Evolutionary conservation across 2,797 vertebrate species (phyloP).

Genomic region (Poecile montanus): DNA sequence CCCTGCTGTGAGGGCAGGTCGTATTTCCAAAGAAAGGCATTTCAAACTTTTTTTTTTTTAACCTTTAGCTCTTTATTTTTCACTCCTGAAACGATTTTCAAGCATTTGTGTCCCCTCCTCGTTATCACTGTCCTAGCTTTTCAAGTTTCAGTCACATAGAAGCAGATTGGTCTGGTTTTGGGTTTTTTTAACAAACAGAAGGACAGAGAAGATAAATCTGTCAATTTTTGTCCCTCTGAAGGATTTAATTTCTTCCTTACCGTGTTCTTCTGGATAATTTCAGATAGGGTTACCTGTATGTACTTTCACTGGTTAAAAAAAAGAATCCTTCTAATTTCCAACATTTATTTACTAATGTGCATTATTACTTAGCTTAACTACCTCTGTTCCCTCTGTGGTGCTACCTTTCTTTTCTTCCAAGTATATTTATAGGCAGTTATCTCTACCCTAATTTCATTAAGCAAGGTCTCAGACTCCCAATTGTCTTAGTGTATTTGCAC

Average conservation of each 20-base stretch:
- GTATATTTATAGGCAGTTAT: neutral
- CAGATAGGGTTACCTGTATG: neutral
- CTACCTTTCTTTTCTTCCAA: neutral
- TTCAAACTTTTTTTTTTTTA: neutral
- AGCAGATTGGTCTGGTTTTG: neutral
- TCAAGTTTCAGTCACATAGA: neutral
- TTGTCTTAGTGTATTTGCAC: neutral
- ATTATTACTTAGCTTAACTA: neutral
- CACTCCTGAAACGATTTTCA: neutral
- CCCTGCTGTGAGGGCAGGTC: neutral
- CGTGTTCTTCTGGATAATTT: neutral
- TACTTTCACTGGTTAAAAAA: neutral
- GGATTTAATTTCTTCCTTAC: neutral
- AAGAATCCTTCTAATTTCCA: neutral
- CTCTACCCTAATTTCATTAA: conserved; percentile 31
- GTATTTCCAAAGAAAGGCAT: neutral
- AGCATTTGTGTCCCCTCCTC: neutral
- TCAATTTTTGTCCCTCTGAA: neutral
- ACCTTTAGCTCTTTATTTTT: neutral
- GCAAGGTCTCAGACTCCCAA: neutral
- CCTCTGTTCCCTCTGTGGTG: neutral
- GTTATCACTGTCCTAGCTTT: neutral
- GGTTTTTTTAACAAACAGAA: neutral
- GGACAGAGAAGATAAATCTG: neutral
- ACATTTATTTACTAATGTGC: neutral